Percentiles rank a stretch among this genome's conserved stretches.
Evolutionary conservation across 2,113 vertebrate species (phyloP).

Genomic region (Petroica traversi): DNA sequence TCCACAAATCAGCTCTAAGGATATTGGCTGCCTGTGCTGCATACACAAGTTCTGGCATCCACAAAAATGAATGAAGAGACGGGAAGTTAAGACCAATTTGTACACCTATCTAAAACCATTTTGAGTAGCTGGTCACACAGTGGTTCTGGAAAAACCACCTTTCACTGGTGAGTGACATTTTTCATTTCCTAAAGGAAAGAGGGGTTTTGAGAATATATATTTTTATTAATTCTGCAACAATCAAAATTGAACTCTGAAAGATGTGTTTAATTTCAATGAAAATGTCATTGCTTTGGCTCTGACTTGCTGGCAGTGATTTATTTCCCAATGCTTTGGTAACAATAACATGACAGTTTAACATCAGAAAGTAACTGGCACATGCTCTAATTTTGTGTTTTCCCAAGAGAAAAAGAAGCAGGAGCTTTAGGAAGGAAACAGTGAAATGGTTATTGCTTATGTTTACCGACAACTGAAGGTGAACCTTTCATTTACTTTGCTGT

Average conservation of each 20-base stretch:
- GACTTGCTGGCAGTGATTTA: not conserved
- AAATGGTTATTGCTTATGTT: not conserved
- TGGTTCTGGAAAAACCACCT: not conserved
- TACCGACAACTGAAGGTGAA: not conserved
- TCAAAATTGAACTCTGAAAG: not conserved
- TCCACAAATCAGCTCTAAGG: not conserved
- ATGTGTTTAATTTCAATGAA: not conserved
- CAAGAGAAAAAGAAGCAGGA: not conserved
- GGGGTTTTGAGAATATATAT: not conserved
- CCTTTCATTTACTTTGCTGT: not conserved
- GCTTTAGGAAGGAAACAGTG: not conserved
- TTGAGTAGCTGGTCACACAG: not conserved
- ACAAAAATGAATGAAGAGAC: not conserved
- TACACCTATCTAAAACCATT: not conserved
- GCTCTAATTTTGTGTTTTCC: not conserved
- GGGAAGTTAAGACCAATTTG: not conserved
- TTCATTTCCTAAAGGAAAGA: not conserved
- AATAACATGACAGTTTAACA: not conserved
- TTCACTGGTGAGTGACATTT: not conserved
- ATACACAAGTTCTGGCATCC: not conserved
- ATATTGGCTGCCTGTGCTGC: not conserved
- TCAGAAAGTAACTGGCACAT: not conserved
- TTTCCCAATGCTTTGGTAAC: not conserved
- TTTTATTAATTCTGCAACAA: not conserved
- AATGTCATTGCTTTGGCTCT: not conserved